A percentile compares a stretch with the other conserved stretches of the same genome.
These are phyloP conservation scores for Pseudotriccus pelzelni DNA, from an alignment of 2,797 vertebrate species.

Conservation along the genomic window DNA sequence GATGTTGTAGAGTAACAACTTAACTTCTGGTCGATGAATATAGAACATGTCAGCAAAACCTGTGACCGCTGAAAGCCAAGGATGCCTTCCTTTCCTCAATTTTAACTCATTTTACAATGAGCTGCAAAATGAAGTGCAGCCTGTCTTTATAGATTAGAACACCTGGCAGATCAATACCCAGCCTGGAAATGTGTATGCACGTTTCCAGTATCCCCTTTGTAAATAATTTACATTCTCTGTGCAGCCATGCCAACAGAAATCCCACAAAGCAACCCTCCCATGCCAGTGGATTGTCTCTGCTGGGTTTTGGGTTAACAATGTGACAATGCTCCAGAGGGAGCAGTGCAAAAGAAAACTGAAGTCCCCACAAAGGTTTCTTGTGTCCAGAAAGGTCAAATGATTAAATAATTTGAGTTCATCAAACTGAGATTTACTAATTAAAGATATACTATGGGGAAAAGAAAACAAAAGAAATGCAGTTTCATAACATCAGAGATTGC, in stretches of 20 bases:
- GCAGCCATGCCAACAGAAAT: not conserved
- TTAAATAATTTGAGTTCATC: not conserved
- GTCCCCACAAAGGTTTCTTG: not conserved
- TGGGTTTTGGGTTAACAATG: not conserved
- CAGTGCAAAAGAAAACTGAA: not conserved
- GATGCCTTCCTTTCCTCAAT: not conserved
- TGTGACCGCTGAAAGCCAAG: not conserved
- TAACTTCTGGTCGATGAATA: not conserved
- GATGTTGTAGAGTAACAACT: not conserved
- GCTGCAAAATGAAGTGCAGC: not conserved
- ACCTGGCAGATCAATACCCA: not conserved
- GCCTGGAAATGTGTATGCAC: not conserved
- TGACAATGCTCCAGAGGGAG: not conserved
- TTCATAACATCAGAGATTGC: not conserved
- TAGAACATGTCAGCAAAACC: not conserved
- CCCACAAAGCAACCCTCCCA: not conserved
- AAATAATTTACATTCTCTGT: not conserved
- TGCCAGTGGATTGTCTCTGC: not conserved
- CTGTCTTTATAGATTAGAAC: not conserved
- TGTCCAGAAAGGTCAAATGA: not conserved
- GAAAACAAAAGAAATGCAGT: not conserved
- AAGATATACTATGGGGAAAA: conserved; percentile 5
- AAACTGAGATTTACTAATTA: not conserved
- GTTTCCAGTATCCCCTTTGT: not conserved
- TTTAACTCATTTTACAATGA: not conserved